Percentiles rank a stretch among this genome's conserved stretches.
Conservation (phyloP, 2,888 invertebrate genomes). For the Plagodis pulveraria region DNA sequence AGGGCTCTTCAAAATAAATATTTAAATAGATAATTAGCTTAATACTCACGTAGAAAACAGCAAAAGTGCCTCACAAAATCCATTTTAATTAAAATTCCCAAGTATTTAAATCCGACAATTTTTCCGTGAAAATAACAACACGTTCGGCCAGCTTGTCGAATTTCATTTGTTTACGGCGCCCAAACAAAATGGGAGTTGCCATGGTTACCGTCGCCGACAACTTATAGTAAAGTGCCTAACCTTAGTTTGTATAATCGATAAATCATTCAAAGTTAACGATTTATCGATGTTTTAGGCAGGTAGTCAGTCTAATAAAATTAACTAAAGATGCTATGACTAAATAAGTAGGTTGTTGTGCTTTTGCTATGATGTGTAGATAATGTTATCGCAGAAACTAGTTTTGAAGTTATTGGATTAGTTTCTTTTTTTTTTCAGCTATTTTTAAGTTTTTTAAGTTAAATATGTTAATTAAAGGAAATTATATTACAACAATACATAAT, state of each 20-base stretch:
- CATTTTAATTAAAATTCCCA: constrained; percentile 52
- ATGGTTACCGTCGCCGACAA: constrained; percentile 69
- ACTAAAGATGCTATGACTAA: background rate
- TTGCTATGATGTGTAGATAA: too few relatives aligned
- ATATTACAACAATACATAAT: too few relatives aligned
- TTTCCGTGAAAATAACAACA: constrained; percentile 49
- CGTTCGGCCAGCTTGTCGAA: constrained; percentile 61
- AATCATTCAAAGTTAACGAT: constrained; percentile 36
- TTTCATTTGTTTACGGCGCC: constrained; percentile 80
- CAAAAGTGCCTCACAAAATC: constrained; percentile 48
- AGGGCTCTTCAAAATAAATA: constrained; percentile 38
- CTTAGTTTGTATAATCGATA: constrained; percentile 62
- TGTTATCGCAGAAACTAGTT: too few relatives aligned
- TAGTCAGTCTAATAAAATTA: too few relatives aligned
- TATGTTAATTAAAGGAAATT: too few relatives aligned
- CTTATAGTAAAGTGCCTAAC: constrained; percentile 53
- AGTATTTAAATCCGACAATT: constrained; percentile 27
- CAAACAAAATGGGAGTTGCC: constrained; percentile 69
- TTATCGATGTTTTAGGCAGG: constrained; percentile 27
- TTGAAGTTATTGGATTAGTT: too few relatives aligned
- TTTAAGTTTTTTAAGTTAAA: too few relatives aligned
- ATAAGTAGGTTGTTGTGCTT: background rate
- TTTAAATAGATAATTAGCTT: constrained; percentile 22
- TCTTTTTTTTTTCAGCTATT: too few relatives aligned
- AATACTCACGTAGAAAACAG: constrained; percentile 60